phyloP scores from a whole-genome alignment of 2,888 invertebrate species.

The Stenotaenia linearis region DNA sequence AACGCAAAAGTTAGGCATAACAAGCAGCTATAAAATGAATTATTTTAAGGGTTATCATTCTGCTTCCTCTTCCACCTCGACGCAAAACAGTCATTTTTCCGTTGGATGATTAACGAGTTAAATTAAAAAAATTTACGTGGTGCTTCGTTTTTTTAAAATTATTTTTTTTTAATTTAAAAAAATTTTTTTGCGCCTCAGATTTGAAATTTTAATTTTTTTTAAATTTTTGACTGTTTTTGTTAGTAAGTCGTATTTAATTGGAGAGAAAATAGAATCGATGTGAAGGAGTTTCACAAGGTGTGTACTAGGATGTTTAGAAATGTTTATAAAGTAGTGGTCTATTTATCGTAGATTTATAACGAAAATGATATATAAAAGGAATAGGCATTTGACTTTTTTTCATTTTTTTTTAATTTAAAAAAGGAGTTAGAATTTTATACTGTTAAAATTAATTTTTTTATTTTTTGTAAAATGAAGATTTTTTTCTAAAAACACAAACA shows the following conservation, averaged over 20 bases:
- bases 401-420: background rate
- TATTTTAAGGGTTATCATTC: constrained; percentile 1
- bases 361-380: too few species aligned
- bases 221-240: background rate
- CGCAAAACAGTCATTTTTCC: background rate
- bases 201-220: background rate
- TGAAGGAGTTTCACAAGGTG: background rate
- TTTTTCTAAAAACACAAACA: background rate
- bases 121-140: too few species aligned
- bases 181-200: background rate
- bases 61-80: background rate
- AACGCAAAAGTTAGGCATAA: constrained; percentile 33
- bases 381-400: background rate
- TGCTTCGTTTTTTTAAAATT: background rate
- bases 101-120: background rate
- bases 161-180: background rate
- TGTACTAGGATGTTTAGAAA: background rate
- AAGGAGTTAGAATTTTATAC: background rate
- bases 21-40: constrained; percentile 26
- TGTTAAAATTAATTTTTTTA: constrained; percentile 5
- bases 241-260: background rate
- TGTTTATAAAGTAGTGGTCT: background rate
- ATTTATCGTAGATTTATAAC: background rate
- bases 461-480: constrained; percentile 11
- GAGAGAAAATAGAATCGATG: background rate